Conservation (phyloP, 2,113 vertebrate genomes). For the Phocoena phocoena region DNA sequence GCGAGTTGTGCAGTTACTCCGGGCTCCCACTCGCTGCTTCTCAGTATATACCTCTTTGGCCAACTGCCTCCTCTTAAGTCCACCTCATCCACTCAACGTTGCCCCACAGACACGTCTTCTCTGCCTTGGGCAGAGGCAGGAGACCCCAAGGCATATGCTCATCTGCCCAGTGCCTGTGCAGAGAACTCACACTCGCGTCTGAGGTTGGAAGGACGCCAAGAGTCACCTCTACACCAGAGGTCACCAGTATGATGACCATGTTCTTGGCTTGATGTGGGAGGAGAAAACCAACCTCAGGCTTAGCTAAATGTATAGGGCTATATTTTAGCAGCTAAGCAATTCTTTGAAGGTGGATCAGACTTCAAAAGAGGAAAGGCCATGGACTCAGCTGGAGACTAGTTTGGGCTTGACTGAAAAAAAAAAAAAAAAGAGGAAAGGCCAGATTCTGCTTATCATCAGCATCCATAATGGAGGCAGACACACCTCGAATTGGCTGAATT, state of each 20-base stretch:
- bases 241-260: neutral
- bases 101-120: neutral
- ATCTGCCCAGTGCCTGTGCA: neutral
- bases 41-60: conserved; percentile 27
- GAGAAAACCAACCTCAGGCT: neutral
- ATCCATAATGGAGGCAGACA: neutral
- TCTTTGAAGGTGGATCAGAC: neutral
- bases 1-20: neutral
- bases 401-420: no score
- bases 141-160: neutral
- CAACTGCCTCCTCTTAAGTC: neutral
- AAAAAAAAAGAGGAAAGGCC: neutral
- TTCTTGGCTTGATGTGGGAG: neutral
- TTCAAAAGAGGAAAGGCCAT: neutral
- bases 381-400: no score
- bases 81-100: neutral
- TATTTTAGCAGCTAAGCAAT: neutral
- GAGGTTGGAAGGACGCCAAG: neutral
- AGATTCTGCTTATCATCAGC: no score
- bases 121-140: neutral
- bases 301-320: neutral
- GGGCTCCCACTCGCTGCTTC: neutral
- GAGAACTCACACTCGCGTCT: neutral
- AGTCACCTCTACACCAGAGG: neutral
- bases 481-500: neutral